A percentile compares a stretch with the other conserved stretches of the same genome.
Evolutionary conservation across 2,888 invertebrate species (phyloP).

Genomic region (Trachelus iudaicus): DNA sequence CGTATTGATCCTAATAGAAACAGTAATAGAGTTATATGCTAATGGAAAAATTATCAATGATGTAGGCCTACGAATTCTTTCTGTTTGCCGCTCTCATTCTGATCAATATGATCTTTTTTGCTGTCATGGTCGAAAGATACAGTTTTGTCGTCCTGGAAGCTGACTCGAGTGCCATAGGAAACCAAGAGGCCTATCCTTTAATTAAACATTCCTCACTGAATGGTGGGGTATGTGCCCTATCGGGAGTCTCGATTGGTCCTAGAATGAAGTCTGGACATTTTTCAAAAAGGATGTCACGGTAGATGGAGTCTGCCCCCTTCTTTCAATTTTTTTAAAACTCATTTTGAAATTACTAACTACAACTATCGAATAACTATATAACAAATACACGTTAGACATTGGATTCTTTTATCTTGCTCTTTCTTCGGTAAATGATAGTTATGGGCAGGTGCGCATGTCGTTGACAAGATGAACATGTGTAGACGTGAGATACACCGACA

Average conservation of each 20-base stretch:
- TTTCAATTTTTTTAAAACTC: not conserved
- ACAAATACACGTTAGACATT: not conserved
- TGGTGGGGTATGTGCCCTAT: not conserved
- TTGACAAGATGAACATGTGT: not conserved
- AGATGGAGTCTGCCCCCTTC: not conserved
- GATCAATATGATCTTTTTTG: constrained; percentile 74
- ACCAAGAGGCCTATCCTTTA: constrained; percentile 12
- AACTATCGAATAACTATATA: not conserved
- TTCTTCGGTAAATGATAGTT: not conserved
- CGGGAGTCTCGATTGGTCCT: not conserved
- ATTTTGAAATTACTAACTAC: not conserved
- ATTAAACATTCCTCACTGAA: not conserved
- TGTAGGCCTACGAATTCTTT: constrained; percentile 79
- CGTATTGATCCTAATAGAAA: not conserved
- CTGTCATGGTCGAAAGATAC: constrained; percentile 69
- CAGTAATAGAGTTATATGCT: not conserved
- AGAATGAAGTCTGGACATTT: not conserved
- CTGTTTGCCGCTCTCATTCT: constrained; percentile 77
- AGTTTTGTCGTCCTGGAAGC: constrained; percentile 63
- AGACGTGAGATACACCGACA: not conserved
- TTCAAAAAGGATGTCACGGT: not conserved
- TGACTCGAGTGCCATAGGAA: constrained; percentile 48
- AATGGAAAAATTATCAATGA: not conserved
- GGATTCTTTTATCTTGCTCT: not conserved
- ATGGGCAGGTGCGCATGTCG: not conserved